Base-by-base conservation (phyloP, 2,888 invertebrate genomes). In the Agrotis puta region DNA sequence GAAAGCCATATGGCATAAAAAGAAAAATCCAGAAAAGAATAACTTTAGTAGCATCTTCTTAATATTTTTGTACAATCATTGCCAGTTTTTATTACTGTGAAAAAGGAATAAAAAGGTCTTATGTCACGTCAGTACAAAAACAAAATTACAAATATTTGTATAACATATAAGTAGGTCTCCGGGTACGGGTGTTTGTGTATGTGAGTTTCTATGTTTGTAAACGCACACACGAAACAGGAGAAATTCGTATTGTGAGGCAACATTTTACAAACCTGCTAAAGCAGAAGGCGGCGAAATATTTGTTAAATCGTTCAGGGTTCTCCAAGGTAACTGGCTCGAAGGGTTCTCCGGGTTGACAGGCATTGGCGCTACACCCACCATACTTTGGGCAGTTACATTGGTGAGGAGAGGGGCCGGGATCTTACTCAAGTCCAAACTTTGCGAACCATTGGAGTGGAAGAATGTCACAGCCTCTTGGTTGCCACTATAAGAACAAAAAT, bases 381-480 rank as follows among this genome's bases (percentile, higher is more conserved):
- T 56, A 50, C 91, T 92, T 67, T 94, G 92, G 0, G 94, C 94
- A 0, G 94, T 95, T 27, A 95, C 91, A 70, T 95, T 95, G 0
- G 95, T 95, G 50, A 92, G 56, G 45, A 95, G 74, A 0, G 95
- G 94, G 16, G 87, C 77, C 0, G 91, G 89, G 47, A 95, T 91
- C 18, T 79, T 80, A 56, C 89, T 90, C 64, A 95, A 79, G 73
- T 95, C 92, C 20, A 95, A 33, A 22, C 78, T 77, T 22, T 85
- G 86, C 1, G 92, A 88, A 0, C 95, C 95, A 65, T 95, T 94
- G 43, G 88, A 90, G 22, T 90, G 89, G 72, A 90, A 95, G 64
- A 95, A 91, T 16, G 94, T 94, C 11, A 95, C 79, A 13, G 94
- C 87, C 77, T 94, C 94, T 83, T 94, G 93, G 67, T 90, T 89